phyloP scores from a whole-genome alignment of 2,888 invertebrate genomes.

The Drosophila hawaiiensis region DNA sequence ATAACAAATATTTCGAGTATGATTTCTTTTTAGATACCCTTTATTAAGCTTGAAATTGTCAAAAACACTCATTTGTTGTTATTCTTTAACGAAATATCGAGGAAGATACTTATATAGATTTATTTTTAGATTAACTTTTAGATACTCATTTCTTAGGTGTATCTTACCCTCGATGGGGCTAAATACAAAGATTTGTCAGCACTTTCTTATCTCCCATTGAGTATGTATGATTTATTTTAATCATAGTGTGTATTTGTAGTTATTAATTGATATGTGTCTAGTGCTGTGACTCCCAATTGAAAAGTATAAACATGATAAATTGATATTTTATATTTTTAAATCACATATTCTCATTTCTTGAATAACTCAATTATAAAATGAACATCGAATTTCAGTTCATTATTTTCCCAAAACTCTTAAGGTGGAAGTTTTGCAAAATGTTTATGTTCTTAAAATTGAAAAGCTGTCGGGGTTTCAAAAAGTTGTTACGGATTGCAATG shows the following conservation, averaged over 20 bases:
- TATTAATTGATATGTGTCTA: neutral
- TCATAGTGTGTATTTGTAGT: too few relatives aligned
- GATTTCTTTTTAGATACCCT: neutral
- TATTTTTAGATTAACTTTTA: neutral
- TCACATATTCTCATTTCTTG: neutral
- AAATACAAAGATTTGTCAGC: neutral
- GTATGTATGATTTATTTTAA: rapidly evolving
- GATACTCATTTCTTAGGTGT: neutral
- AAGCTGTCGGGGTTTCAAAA: neutral
- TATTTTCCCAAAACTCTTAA: neutral
- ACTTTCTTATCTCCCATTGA: neutral
- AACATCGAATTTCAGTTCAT: neutral
- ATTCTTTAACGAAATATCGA: neutral
- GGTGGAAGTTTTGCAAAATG: neutral
- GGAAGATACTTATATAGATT: neutral
- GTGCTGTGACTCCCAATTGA: too few relatives aligned
- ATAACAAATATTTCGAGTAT: neutral
- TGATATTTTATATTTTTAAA: neutral
- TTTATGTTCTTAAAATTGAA: neutral
- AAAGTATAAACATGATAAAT: neutral
- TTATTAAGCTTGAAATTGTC: neutral
- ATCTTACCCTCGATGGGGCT: neutral
- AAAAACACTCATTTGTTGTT: neutral
- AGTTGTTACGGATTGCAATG: neutral
- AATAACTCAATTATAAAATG: neutral